phyloP scores from a whole-genome alignment of 2,888 invertebrate genomes.

The Tetramorium bicarinatum region DNA sequence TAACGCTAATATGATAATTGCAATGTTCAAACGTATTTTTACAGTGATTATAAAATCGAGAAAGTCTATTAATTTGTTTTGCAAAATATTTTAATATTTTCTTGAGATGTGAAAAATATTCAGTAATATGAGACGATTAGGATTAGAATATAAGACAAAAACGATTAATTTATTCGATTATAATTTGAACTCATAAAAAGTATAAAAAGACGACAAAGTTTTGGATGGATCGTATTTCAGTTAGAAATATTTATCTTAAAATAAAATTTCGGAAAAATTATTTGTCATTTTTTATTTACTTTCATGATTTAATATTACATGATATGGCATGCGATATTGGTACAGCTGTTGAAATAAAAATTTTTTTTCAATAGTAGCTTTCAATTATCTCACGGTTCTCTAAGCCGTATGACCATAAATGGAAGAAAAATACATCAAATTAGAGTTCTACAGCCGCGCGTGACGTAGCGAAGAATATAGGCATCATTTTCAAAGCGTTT shows the following conservation, averaged over 20 bases:
- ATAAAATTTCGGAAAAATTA: neutral
- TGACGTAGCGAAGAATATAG: neutral
- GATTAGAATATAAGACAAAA: too few relatives aligned
- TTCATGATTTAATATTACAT: neutral
- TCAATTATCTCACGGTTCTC: neutral
- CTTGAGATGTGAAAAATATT: neutral
- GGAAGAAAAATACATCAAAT: conserved; percentile 68
- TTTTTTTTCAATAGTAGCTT: neutral
- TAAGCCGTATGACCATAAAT: conserved; percentile 66
- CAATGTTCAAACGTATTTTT: conserved; percentile 2
- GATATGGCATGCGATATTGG: neutral
- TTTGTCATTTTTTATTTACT: conserved; percentile 17
- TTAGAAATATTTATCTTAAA: neutral
- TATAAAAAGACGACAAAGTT: neutral
- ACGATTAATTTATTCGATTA: neutral
- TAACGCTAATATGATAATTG: conserved; percentile 33
- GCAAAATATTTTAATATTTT: neutral
- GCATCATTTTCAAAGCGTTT: conserved; percentile 64
- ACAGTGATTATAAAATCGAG: neutral
- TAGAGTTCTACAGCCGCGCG: neutral
- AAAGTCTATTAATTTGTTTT: neutral
- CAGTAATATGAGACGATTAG: too few relatives aligned
- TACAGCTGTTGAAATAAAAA: neutral
- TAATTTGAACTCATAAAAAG: neutral
- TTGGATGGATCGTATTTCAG: neutral